These are phyloP conservation scores for Ovis aries DNA, from an alignment of 2,113 vertebrate species.

Conservation along the genomic window ARS-UI_Ramb_v3.0 NC_056055.1:58002501-58003000, in stretches of 20 bases:
- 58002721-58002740: background rate
- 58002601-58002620: background rate
- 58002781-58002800: constrained; percentile 17
- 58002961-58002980: background rate
- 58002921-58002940: background rate
- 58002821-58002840: constrained; percentile 5
- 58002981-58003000: constrained; percentile 5
- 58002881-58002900: background rate
- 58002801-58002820: background rate
- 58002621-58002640: background rate
- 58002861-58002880: background rate
- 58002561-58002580: background rate
- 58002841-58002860: constrained; percentile 30
- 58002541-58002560: background rate
- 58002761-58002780: constrained; percentile 8
- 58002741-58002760: constrained; percentile 16
- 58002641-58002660: background rate
- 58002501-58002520: background rate
- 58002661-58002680: background rate
- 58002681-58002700: background rate
- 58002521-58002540: background rate
- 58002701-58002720: background rate
- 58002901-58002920: background rate
- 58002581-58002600: background rate
- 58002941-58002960: background rate